These are phyloP conservation scores for Hyposoter didymator DNA, from an alignment of 2,888 invertebrate genomes.

Conservation along the genomic window DNA sequence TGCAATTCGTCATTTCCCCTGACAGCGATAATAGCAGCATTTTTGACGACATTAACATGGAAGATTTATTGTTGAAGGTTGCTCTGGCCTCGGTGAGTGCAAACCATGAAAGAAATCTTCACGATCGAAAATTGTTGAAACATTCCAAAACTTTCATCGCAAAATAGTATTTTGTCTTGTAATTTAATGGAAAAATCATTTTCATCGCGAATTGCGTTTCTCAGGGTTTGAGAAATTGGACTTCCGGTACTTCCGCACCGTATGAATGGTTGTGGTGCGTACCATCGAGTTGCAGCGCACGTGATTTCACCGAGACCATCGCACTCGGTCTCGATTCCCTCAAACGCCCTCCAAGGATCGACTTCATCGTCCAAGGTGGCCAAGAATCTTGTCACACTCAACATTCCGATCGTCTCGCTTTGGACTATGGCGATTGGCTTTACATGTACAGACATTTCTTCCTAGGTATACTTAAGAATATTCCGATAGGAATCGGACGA, in stretches of 20 bases:
- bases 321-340: conserved; percentile 76
- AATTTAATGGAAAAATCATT: background rate
- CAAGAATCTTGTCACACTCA: conserved; percentile 75
- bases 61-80: conserved; percentile 74
- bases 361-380: conserved; percentile 74
- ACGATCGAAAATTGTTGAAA: background rate
- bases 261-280: conserved; percentile 81
- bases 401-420: conserved; percentile 66
- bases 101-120: background rate
- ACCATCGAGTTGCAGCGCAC: conserved; percentile 78
- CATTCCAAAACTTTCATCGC: background rate
- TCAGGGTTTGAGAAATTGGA: conserved; percentile 66
- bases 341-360: conserved; percentile 74
- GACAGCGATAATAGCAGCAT: conserved; percentile 32
- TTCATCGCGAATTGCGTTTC: background rate
- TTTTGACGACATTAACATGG: conserved; percentile 70
- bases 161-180: background rate
- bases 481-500: background rate
- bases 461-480: conserved; percentile 7
- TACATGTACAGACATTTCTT: conserved; percentile 76
- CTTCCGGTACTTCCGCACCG: conserved; percentile 61
- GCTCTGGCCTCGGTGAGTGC: conserved; percentile 77
- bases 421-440: conserved; percentile 75
- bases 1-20: conserved; percentile 80
- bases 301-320: conserved; percentile 76